phyloP scores from a whole-genome alignment of 2,888 invertebrate genomes.

The Mesopsocus fuscifrons region DNA sequence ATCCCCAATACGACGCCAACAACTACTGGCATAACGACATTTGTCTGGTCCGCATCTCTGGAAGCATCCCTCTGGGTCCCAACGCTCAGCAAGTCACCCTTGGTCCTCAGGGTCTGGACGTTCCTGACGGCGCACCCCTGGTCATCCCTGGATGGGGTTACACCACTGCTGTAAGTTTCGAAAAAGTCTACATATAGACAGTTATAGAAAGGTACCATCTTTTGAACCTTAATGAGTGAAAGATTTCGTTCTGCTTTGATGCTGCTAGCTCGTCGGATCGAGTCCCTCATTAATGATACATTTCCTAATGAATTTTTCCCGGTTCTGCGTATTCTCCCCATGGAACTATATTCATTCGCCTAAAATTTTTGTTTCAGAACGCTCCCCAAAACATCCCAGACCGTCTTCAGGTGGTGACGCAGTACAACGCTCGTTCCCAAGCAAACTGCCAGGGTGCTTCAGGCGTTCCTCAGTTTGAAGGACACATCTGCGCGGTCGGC shows the following conservation, averaged over 20 bases:
- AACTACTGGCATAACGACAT: conserved; percentile 1
- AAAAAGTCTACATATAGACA: too few species aligned
- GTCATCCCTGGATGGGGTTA: conserved; percentile 4
- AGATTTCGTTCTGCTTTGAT: too few species aligned
- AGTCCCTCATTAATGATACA: too few species aligned
- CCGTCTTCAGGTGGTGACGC: not conserved
- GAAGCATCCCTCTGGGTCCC: not conserved
- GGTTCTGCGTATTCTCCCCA: too few species aligned
- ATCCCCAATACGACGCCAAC: conserved; percentile 1
- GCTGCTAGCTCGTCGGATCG: too few species aligned
- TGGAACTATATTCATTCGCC: too few species aligned
- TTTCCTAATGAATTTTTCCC: too few species aligned
- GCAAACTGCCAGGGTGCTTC: not conserved
- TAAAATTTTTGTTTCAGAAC: too few species aligned
- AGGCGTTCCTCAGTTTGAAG: not conserved
- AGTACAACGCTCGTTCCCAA: not conserved
- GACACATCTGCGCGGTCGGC: conserved; percentile 2
- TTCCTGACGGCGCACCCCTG: not conserved
- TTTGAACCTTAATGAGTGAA: too few species aligned
- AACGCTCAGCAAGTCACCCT: conserved; percentile 1
- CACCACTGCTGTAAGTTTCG: conserved; percentile 3
- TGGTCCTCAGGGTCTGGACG: not conserved
- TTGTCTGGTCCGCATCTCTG: not conserved
- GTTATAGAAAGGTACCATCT: too few species aligned
- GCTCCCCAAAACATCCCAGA: not conserved